Evolutionary conservation across 2,888 invertebrate genomes (phyloP).

Genomic region (Neoascia interrupta): DNA sequence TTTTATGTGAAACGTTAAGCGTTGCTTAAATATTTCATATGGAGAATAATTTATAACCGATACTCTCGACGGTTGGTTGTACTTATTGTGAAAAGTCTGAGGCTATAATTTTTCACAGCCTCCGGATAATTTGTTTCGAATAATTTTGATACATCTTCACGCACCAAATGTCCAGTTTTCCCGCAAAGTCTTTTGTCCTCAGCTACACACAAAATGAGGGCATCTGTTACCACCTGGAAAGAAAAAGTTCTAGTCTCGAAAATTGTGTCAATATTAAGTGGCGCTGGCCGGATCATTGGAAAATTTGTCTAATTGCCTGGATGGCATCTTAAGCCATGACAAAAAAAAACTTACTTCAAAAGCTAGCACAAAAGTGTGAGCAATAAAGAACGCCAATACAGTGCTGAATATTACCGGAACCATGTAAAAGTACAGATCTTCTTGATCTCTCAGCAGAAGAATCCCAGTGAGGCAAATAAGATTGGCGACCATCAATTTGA

Average conservation of each 20-base stretch:
- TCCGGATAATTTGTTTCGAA: no score
- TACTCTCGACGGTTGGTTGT: no score
- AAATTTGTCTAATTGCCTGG: no score
- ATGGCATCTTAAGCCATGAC: no score
- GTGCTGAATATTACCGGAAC: conserved; percentile 91
- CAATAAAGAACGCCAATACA: conserved; percentile 93
- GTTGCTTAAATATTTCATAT: no score
- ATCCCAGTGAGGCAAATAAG: conserved; percentile 89
- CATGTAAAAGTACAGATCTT: conserved; percentile 89
- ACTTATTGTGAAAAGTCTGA: no score
- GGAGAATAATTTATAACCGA: no score
- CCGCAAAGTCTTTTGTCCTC: conserved; percentile 93
- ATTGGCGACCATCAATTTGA: conserved; percentile 88
- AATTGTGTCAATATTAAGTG: neutral
- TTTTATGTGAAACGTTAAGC: no score
- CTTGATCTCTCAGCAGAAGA: conserved; percentile 86
- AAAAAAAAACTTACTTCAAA: conserved; percentile 86
- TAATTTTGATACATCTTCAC: no score
- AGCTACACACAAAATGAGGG: conserved; percentile 94
- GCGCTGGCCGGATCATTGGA: no score
- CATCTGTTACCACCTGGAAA: conserved; percentile 93
- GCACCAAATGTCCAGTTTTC: conserved; percentile 84
- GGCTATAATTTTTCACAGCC: no score
- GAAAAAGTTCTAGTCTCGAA: neutral
- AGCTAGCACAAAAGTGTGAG: conserved; percentile 94